phyloP scores from a whole-genome alignment of 2,888 invertebrate genomes.

The Ophion ventricosus region DNA sequence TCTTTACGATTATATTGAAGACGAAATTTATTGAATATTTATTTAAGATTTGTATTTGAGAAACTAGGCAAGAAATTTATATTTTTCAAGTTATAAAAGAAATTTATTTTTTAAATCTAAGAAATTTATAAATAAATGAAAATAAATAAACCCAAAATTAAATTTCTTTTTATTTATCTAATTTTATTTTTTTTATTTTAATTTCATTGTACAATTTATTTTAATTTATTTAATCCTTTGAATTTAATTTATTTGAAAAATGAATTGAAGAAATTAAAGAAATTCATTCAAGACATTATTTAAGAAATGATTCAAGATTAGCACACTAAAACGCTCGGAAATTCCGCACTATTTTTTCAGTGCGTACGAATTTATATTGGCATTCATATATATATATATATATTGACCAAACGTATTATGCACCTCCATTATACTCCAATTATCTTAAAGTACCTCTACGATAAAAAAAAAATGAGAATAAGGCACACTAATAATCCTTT shows the following conservation, averaged over 20 bases:
- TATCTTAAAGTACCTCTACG: not conserved
- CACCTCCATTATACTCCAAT: not conserved
- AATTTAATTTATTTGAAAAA: not conserved
- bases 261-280: not conserved
- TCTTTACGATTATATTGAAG: not conserved
- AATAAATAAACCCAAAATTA: too few species aligned
- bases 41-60: not conserved
- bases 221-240: too few species aligned
- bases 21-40: not conserved
- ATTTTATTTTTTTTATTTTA: too few species aligned
- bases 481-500: not conserved
- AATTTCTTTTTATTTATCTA: too few species aligned
- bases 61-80: too few species aligned
- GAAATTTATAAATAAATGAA: too few species aligned
- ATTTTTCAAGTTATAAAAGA: too few species aligned
- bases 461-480: not conserved
- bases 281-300: too few species aligned
- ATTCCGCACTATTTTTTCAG: conserved; percentile 46
- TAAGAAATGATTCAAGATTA: not conserved
- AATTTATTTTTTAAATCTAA: not conserved
- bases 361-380: conserved; percentile 19
- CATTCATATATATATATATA: not conserved
- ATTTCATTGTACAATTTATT: too few species aligned
- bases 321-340: not conserved
- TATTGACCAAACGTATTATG: not conserved